These are phyloP conservation scores for Nebria brevicollis DNA, from an alignment of 2,888 invertebrate genomes.

Conservation along the genomic window DNA sequence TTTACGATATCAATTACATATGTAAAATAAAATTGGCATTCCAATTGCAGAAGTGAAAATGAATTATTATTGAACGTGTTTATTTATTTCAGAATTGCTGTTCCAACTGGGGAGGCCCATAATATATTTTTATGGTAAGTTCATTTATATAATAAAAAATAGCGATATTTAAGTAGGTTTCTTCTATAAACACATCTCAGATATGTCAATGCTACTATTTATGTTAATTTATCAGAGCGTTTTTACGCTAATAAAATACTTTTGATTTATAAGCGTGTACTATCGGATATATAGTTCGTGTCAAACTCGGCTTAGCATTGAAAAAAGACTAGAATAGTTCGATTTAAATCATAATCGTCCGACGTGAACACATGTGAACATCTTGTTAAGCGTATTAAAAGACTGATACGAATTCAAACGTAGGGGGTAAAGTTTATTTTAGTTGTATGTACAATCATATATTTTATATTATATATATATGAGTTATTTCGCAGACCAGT, in stretches of 20 bases:
- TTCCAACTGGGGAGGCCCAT: conserved; percentile 26
- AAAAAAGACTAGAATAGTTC: not conserved
- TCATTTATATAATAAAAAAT: not conserved
- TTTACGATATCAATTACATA: conserved; percentile 10
- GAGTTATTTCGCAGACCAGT: not conserved
- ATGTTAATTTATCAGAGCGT: not conserved
- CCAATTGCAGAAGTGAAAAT: conserved; percentile 35
- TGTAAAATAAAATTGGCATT: conserved; percentile 23
- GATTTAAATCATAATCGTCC: not conserved
- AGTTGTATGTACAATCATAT: conserved; percentile 3
- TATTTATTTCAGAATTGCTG: conserved; percentile 33
- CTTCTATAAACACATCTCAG: no score
- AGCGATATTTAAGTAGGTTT: no score
- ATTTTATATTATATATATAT: conserved; percentile 21
- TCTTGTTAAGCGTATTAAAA: not conserved
- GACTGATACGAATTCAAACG: conserved; percentile 6
- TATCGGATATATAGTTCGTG: not conserved
- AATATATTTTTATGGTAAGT: conserved; percentile 35
- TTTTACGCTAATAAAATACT: not conserved
- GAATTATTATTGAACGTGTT: conserved; percentile 7
- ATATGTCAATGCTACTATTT: no score
- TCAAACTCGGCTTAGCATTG: not conserved
- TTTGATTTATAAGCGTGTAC: not conserved
- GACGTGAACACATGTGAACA: not conserved
- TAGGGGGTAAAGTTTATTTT: not conserved